Evolutionary conservation across 2,113 vertebrate species (phyloP).

Genomic region (Mirounga angustirostris): DNA sequence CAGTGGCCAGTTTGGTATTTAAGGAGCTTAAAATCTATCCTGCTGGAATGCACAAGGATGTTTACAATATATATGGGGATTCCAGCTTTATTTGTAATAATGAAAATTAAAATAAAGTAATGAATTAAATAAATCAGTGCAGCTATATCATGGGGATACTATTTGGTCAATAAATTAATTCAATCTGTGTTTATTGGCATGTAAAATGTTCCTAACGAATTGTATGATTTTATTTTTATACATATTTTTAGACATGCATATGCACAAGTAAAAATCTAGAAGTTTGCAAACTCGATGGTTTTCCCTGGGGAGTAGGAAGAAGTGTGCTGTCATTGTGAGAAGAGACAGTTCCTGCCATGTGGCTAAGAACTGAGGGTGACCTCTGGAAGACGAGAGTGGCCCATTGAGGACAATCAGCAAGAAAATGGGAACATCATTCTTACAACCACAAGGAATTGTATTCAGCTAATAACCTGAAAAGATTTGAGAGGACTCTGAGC

Average conservation of each 20-base stretch:
- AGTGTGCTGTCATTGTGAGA: neutral
- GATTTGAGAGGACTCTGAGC: neutral
- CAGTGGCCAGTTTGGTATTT: neutral
- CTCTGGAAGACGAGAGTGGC: neutral
- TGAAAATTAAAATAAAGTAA: constrained; percentile 15
- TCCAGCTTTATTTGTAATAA: neutral
- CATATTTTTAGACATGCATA: neutral
- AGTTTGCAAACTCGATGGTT: neutral
- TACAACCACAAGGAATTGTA: neutral
- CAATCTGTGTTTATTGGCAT: neutral
- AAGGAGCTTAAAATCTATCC: constrained; percentile 1
- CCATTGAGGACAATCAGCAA: neutral
- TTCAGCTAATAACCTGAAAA: neutral
- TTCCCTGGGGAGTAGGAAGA: neutral
- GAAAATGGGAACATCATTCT: neutral
- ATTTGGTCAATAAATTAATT: constrained; percentile 11
- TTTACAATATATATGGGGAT: neutral
- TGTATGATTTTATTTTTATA: neutral
- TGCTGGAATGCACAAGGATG: neutral
- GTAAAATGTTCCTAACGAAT: neutral
- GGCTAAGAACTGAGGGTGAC: neutral
- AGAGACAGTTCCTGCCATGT: neutral
- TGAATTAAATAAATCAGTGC: neutral
- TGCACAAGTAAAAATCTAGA: neutral
- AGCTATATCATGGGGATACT: neutral